These are phyloP conservation scores for Euura lappo DNA, from an alignment of 1,140 invertebrate genomes.

Conservation along the genomic window DNA sequence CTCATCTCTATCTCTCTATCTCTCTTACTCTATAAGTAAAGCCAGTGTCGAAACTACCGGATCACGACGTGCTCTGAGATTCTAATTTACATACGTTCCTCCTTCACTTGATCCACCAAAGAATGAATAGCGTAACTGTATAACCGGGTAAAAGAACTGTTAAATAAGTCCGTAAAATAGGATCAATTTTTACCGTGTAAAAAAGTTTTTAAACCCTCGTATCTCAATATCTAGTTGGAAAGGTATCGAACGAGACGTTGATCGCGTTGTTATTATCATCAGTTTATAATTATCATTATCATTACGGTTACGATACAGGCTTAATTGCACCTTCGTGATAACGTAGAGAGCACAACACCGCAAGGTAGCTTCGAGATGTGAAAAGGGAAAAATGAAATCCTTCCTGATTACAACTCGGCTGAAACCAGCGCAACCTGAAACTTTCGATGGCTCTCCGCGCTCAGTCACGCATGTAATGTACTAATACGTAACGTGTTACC, in stretches of 20 bases:
- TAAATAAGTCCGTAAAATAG: too few relatives aligned
- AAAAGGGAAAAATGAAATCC: constrained; percentile 1
- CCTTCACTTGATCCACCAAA: neutral
- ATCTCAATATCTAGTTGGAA: neutral
- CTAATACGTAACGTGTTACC: too few relatives aligned
- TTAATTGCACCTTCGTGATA: constrained; percentile 5
- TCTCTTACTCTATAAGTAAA: too few relatives aligned
- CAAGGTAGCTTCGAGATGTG: neutral
- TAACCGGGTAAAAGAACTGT: too few relatives aligned
- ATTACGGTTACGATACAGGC: constrained; percentile 6
- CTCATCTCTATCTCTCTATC: too few relatives aligned
- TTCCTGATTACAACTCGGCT: neutral
- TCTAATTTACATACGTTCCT: neutral
- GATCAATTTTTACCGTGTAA: too few relatives aligned
- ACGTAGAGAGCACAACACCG: neutral
- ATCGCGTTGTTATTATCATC: constrained; percentile 5
- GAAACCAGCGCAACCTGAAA: neutral
- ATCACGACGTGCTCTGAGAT: neutral
- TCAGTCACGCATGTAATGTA: too few relatives aligned
- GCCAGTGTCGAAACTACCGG: neutral
- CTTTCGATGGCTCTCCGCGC: neutral
- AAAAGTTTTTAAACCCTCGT: too few relatives aligned
- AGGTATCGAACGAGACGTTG: neutral
- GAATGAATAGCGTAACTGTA: too few relatives aligned
- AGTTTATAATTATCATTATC: neutral